Conservation (phyloP, 1,140 invertebrate genomes). For the Drosophila sturtevanti region DNA sequence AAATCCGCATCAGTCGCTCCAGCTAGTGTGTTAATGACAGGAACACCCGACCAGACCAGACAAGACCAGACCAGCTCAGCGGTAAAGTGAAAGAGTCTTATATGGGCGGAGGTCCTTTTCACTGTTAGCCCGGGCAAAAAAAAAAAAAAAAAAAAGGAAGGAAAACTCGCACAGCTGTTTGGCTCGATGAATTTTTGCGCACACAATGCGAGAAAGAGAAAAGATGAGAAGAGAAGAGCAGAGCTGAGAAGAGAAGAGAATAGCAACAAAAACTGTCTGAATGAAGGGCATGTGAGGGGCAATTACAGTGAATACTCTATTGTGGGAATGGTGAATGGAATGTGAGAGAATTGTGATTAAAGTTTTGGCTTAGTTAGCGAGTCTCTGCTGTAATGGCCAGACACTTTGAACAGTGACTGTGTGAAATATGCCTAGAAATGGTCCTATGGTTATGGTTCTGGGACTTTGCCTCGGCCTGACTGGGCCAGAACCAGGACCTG, state of each 20-base stretch:
- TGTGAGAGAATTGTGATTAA: background rate
- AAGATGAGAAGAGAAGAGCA: too few relatives aligned
- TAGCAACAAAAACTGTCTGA: background rate
- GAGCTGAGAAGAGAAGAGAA: too few relatives aligned
- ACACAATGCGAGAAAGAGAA: slow-evolving; percentile 8
- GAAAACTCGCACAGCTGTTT: slow-evolving; percentile 56
- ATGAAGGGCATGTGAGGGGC: slow-evolving; percentile 52
- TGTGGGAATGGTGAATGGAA: too few relatives aligned
- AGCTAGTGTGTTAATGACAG: slow-evolving; percentile 64
- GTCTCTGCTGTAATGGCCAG: slow-evolving; percentile 31
- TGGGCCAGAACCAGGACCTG: slow-evolving; percentile 7
- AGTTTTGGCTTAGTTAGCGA: background rate
- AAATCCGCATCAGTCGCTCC: slow-evolving; percentile 65
- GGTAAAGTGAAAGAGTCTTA: too few relatives aligned
- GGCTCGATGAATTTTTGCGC: slow-evolving; percentile 52
- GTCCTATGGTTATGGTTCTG: background rate
- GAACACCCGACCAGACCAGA: slow-evolving; percentile 46
- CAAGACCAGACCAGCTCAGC: background rate
- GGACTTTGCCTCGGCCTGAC: background rate
- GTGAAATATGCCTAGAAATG: slow-evolving; percentile 47
- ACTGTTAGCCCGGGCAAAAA: slow-evolving; percentile 21
- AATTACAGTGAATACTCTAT: slow-evolving; percentile 26
- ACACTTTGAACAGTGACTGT: slow-evolving; percentile 41
- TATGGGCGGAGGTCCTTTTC: background rate
- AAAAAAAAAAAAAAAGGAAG: slow-evolving; percentile 19